A percentile compares a stretch with the other conserved stretches of the same genome.
These are phyloP conservation scores for Physeter macrocephalus DNA, from an alignment of 2,113 vertebrate genomes.

Conservation along the genomic window DNA sequence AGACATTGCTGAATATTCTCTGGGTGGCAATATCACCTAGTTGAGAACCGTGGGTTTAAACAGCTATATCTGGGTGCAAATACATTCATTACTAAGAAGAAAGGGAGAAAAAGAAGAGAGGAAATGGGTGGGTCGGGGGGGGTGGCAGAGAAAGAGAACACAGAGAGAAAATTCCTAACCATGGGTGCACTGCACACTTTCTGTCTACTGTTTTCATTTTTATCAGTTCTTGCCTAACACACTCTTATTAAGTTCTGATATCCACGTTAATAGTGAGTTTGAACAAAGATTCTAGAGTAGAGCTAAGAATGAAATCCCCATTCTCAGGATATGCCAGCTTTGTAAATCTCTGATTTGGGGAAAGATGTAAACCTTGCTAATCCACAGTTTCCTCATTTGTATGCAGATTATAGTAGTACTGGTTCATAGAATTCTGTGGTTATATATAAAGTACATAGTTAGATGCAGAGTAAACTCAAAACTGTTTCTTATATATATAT, in stretches of 20 bases:
- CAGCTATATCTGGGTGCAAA: background rate
- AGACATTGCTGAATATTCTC: background rate
- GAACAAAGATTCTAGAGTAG: background rate
- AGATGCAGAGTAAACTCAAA: background rate
- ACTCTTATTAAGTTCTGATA: background rate
- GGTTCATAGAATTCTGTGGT: background rate
- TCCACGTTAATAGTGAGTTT: background rate
- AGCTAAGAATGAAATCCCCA: background rate
- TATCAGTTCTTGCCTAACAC: background rate
- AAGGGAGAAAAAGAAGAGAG: background rate
- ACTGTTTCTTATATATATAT: background rate
- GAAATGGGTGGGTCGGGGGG: too few species aligned
- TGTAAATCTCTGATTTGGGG: background rate
- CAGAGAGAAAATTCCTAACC: background rate
- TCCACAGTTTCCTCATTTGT: background rate
- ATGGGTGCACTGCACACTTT: background rate
- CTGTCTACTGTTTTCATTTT: background rate
- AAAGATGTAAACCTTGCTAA: background rate
- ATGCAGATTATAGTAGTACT: background rate
- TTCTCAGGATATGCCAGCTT: background rate
- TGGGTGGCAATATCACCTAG: background rate
- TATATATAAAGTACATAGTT: background rate
- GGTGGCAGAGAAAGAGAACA: background rate
- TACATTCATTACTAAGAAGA: background rate
- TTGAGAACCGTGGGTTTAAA: background rate